Conservation (phyloP, 1,140 invertebrate genomes). For the Triops longicaudatus region DNA sequence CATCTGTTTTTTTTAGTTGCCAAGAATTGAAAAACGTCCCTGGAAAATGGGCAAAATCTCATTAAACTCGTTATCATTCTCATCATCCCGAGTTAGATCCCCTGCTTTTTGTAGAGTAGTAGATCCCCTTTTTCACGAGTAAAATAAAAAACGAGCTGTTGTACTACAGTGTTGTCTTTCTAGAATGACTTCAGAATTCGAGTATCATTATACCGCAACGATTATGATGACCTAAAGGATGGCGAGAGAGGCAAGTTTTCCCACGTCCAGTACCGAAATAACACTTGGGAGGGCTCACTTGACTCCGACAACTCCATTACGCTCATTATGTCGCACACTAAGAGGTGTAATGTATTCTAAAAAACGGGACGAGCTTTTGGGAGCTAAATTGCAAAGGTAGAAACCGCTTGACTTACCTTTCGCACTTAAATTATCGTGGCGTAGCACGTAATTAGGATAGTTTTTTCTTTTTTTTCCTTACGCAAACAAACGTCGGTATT, state of each 20-base stretch:
- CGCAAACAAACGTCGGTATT: too few relatives aligned
- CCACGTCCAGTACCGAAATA: neutral
- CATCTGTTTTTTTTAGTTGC: neutral
- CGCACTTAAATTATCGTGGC: too few relatives aligned
- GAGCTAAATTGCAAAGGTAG: too few relatives aligned
- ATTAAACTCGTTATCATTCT: constrained; percentile 13
- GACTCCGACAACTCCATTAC: neutral
- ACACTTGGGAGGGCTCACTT: constrained; percentile 5
- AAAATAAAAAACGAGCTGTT: neutral
- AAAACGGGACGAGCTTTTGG: too few relatives aligned
- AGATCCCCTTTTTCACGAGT: neutral
- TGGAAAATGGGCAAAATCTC: neutral
- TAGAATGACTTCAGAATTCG: neutral
- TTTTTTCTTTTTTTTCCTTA: too few relatives aligned
- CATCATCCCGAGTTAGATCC: constrained; percentile 11
- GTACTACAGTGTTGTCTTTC: neutral
- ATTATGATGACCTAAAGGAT: neutral
- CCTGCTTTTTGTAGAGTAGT: neutral
- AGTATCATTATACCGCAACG: neutral
- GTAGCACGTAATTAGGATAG: too few relatives aligned
- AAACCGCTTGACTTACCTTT: too few relatives aligned
- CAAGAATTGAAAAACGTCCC: neutral
- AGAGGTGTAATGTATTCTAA: too few relatives aligned
- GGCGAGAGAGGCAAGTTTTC: neutral
- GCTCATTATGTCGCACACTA: neutral